phyloP scores from a whole-genome alignment of 2,797 vertebrate species.

The Pagetopsis macropterus region DNA sequence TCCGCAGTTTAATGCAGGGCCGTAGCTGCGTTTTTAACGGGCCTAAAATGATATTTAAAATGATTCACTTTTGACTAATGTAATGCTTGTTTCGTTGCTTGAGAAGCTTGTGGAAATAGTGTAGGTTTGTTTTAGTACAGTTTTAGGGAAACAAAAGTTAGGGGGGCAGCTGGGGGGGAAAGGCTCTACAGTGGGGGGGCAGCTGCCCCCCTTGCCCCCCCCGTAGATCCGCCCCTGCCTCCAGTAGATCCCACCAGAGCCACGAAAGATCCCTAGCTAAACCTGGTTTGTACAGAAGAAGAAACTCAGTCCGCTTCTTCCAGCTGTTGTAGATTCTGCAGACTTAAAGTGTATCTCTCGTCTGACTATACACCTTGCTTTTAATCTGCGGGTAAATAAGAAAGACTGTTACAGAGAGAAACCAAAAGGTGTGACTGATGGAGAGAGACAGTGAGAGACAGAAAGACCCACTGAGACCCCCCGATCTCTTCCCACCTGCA shows the following conservation, averaged over 20 bases:
- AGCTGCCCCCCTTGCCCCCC: no score
- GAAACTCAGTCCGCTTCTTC: conserved; percentile 38
- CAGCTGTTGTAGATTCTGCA: conserved; percentile 42
- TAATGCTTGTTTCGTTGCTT: no score
- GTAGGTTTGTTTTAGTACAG: no score
- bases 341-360: conserved; percentile 9
- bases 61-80: no score
- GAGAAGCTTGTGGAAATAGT: no score
- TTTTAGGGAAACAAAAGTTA: no score
- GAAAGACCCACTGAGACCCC: conserved; percentile 25
- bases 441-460: conserved; percentile 30
- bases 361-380: neutral
- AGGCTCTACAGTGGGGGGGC: no score
- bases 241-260: conserved; percentile 33
- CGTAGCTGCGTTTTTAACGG: no score
- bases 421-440: conserved; percentile 25
- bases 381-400: neutral
- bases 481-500: conserved; percentile 29
- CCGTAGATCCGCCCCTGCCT: no score
- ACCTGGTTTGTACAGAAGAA: conserved; percentile 26
- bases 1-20: no score
- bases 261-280: conserved; percentile 40
- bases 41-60: no score
- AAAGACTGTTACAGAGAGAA: neutral
- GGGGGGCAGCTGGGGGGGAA: no score